Base-by-base conservation (phyloP, 2,888 invertebrate species). In the Laothoe populi region DNA sequence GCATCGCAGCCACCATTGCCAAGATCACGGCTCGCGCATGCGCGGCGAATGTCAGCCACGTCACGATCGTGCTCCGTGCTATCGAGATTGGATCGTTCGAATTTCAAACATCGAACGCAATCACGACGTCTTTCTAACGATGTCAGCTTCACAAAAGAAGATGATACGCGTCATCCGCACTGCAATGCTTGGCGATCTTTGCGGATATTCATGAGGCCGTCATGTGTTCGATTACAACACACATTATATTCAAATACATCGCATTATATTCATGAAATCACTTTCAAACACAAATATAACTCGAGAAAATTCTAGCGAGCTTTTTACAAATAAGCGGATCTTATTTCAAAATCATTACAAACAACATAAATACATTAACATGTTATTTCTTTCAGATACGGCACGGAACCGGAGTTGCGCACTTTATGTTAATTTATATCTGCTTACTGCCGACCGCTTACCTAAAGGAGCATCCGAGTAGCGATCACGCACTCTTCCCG, bases 21-120 rank as follows among this genome's bases (percentile, higher is more conserved):
- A 94, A 94, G 94, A 94, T 94, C 94, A 94, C 90, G 94, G 94
- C 84, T 90, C 83, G 88, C 84, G 87, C 86, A 83, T 84, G 87
- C 87, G 86, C 85, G 78, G 88, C 91, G 90, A 92, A 92, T 92
- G 92, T 91, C 92, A 90, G 90, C 89, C 92, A 90, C 91, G 92
- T 92, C 92, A 92, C 92, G 90, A 90, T 70, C 82, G 78, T 86
- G 88, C 90, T 87, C 87, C 86, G 85, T 86, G 83, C 84, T 84
- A 84, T 83, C 87, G 86, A 83, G 86, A 83, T 86, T 83, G 83
- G 84, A 86, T 87, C 86, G 83, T 81, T 87, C 73, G 82, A 80
- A 87, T 88, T 86, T 82, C 81, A 79, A 88, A 83, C 81, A 82
- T 72, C 70, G 78, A 87, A 86, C 83, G 82, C 79, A 82, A 87